Conservation (phyloP, 1,140 invertebrate genomes). For the Leptinotarsa defecta region DNA sequence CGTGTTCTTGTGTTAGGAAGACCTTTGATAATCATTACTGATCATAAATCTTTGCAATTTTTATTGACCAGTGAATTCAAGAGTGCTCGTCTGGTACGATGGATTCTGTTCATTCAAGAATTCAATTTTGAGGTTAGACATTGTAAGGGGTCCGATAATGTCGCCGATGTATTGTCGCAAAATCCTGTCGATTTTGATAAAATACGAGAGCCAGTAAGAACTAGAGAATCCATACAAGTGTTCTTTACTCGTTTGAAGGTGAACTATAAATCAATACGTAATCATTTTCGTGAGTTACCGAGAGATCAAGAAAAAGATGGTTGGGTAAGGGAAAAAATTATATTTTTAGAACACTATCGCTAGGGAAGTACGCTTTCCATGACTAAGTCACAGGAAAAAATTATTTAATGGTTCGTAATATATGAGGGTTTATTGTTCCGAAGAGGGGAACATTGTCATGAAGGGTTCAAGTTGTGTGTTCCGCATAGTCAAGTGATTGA, state of each 20-base stretch:
- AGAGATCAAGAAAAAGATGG: no score
- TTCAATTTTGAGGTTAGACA: conserved; percentile 55
- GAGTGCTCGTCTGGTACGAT: conserved; percentile 54
- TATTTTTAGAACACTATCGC: no score
- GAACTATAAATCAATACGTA: no score
- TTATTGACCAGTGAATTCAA: conserved; percentile 53
- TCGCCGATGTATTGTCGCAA: conserved; percentile 42
- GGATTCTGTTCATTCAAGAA: conserved; percentile 55
- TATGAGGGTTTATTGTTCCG: conserved; percentile 13
- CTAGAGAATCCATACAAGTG: no score
- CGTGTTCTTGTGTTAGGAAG: conserved; percentile 9
- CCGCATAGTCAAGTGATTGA: not conserved
- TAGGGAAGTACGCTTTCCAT: no score
- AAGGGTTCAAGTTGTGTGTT: conserved; percentile 16
- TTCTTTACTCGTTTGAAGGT: no score
- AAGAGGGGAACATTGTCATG: not conserved
- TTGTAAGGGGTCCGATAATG: conserved; percentile 33
- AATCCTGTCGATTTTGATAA: conserved; percentile 24
- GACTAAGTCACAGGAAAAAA: no score
- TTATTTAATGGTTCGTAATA: no score
- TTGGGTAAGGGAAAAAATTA: no score
- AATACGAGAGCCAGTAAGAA: not conserved
- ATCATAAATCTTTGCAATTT: conserved; percentile 58
- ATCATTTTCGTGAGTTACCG: no score
- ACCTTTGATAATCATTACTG: conserved; percentile 51